Percentiles rank a stretch among this genome's conserved stretches.
phyloP scores from a whole-genome alignment of 2,113 vertebrate species.

The Ginglymostoma cirratum region DNA sequence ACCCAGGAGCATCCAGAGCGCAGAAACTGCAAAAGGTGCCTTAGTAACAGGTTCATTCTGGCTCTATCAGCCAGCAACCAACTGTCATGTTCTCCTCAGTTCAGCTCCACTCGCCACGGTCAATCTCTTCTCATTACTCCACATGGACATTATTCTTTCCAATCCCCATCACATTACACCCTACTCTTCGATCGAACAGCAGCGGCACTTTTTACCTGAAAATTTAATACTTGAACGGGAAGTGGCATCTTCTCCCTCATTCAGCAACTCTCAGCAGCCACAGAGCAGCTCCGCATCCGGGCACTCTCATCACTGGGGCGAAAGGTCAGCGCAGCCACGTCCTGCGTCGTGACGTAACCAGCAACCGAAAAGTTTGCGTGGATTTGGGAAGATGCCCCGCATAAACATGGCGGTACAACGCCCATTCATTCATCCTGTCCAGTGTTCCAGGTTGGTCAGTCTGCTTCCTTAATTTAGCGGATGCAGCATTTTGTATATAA shows the following conservation, averaged over 20 bases:
- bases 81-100: conserved; percentile 15
- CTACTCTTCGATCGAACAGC: neutral
- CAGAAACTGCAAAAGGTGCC: neutral
- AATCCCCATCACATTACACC: neutral
- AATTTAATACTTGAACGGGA: conserved; percentile 89
- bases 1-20: neutral
- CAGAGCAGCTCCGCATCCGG: conserved; percentile 54
- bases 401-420: neutral
- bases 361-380: neutral
- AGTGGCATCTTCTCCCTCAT: conserved; percentile 72
- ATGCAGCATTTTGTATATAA: neutral
- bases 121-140: no score
- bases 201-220: conserved; percentile 68
- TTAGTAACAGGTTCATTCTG: conserved; percentile 20
- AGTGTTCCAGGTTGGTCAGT: neutral
- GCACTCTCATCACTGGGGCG: conserved; percentile 42
- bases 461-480: neutral
- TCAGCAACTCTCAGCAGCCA: conserved; percentile 40
- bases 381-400: neutral
- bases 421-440: neutral
- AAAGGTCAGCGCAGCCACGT: neutral
- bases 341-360: neutral
- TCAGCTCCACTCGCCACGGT: neutral
- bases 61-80: conserved; percentile 15
- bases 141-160: neutral